Percentiles rank a stretch among this genome's conserved stretches.
These are phyloP conservation scores for Antedon mediterranea DNA, from an alignment of 53 echinoderm and acorn worm species.

Conservation along the genomic window DNA sequence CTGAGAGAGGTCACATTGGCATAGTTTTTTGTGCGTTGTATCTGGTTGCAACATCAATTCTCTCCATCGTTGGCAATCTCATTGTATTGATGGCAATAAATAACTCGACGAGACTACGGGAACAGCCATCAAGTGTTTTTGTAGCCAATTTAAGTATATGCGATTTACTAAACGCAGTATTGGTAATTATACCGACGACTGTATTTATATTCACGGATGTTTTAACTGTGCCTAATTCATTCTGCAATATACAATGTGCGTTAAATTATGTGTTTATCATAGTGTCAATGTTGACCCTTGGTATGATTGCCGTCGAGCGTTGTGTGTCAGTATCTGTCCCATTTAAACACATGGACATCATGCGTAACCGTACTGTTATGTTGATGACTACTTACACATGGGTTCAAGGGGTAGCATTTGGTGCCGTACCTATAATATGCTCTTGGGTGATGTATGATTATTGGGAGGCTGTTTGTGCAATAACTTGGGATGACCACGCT, in stretches of 20 bases:
- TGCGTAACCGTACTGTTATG: background rate
- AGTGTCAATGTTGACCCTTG: conserved; percentile 24
- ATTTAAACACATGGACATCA: conserved; percentile 3
- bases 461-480: conserved; percentile 27
- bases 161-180: background rate
- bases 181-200: background rate
- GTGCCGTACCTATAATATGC: background rate
- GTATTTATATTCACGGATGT: background rate
- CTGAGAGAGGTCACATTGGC: background rate
- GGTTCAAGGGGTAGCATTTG: conserved; percentile 17
- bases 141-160: background rate
- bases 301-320: conserved; percentile 19
- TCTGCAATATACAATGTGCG: conserved; percentile 14
- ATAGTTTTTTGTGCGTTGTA: background rate
- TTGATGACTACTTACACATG: conserved; percentile 8
- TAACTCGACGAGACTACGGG: background rate
- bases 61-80: background rate
- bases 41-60: background rate
- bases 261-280: conserved; percentile 23
- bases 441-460: conserved; percentile 31
- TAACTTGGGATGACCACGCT: conserved; percentile 15
- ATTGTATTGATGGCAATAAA: background rate
- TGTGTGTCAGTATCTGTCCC: conserved; percentile 5
- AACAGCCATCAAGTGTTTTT: background rate
- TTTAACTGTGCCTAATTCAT: background rate